Evolutionary conservation across 2,888 invertebrate species (phyloP).

Genomic region (Lasius fuliginosus): DNA sequence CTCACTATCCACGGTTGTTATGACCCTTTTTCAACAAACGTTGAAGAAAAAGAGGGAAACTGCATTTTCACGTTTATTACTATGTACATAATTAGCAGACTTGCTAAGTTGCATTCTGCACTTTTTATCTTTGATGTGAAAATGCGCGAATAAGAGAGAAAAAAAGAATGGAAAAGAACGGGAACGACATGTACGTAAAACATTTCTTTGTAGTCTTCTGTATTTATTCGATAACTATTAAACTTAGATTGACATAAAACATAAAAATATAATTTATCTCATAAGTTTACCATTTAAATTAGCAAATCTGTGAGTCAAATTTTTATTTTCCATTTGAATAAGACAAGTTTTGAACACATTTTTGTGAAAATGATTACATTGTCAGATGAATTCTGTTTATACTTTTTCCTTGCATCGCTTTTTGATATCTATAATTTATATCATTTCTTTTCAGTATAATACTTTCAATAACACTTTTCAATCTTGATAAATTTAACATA

Average conservation of each 20-base stretch:
- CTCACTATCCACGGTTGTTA: background rate
- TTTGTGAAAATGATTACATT: background rate
- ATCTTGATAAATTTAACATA: background rate
- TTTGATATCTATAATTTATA: background rate
- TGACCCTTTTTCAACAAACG: background rate
- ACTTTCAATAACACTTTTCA: background rate
- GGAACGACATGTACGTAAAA: slow-evolving; percentile 44
- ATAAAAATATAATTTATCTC: slow-evolving; percentile 27
- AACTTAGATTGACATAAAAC: slow-evolving; percentile 62
- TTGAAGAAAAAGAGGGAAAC: background rate
- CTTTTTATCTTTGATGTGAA: slow-evolving; percentile 25
- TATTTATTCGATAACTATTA: slow-evolving; percentile 75
- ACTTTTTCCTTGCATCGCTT: background rate
- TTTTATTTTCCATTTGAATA: background rate
- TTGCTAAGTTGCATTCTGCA: slow-evolving; percentile 1
- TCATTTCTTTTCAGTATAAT: background rate
- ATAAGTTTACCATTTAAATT: background rate
- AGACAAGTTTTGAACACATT: background rate
- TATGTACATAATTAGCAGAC: slow-evolving; percentile 66
- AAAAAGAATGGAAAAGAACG: background rate
- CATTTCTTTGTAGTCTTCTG: slow-evolving; percentile 72
- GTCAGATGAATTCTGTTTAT: background rate
- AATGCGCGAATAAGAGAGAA: slow-evolving; percentile 12
- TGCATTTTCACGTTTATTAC: slow-evolving; percentile 29
- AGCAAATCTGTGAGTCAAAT: background rate